phyloP scores from a whole-genome alignment of 2,113 vertebrate species.

The Ptyas mucosa region DNA sequence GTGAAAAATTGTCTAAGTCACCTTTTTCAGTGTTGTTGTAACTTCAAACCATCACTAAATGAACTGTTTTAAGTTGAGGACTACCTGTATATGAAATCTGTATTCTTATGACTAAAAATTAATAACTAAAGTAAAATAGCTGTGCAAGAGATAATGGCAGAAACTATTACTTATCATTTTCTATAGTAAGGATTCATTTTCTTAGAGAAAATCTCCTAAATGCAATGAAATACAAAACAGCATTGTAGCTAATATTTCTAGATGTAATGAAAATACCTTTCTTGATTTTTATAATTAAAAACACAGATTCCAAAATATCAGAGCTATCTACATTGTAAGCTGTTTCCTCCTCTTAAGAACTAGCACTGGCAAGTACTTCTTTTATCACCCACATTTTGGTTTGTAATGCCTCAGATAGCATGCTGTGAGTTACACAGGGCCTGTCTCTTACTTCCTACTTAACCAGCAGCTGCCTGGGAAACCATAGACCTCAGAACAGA shows the following conservation, averaged over 20 bases:
- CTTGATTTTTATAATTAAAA: not conserved
- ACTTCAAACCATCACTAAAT: no score
- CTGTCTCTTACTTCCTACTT: conserved; percentile 9
- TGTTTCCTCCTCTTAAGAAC: conserved; percentile 11
- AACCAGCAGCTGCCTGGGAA: conserved; percentile 7
- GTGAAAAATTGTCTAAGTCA: no score
- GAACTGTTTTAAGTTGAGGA: no score
- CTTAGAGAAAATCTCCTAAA: not conserved
- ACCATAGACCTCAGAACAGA: not conserved
- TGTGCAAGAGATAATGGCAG: conserved; percentile 14
- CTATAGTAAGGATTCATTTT: conserved; percentile 2
- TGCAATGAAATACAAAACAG: not conserved
- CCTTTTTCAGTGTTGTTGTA: no score
- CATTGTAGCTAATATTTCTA: not conserved
- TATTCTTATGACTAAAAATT: not conserved
- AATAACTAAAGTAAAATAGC: conserved; percentile 20
- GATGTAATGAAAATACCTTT: conserved; percentile 4
- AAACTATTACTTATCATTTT: conserved; percentile 5
- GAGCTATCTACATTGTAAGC: conserved; percentile 2
- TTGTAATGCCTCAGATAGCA: conserved; percentile 17
- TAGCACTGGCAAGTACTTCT: conserved; percentile 13
- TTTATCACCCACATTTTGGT: conserved; percentile 10
- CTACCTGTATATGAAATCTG: not conserved
- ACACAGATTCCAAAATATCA: not conserved
- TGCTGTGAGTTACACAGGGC: conserved; percentile 13